These are phyloP conservation scores for Coreius guichenoti DNA, from an alignment of 2,797 vertebrate species.

Conservation along the genomic window DNA sequence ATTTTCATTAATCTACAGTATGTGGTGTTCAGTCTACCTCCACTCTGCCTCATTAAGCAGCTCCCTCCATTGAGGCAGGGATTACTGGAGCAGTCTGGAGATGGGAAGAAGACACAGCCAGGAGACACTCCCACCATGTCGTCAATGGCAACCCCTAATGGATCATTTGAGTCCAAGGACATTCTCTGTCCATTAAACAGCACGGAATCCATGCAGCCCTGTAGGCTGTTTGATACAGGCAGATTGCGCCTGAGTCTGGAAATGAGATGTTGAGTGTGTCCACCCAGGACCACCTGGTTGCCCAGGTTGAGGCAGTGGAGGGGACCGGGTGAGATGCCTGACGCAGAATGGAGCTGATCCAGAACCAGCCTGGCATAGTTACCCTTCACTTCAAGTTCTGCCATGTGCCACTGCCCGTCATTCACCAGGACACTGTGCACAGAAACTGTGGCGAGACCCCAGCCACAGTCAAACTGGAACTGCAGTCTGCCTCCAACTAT, in stretches of 20 bases:
- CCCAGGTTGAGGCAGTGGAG: constrained; percentile 83
- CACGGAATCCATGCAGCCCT: constrained; percentile 85
- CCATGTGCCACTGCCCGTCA: constrained; percentile 83
- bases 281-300: constrained; percentile 82
- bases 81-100: constrained; percentile 80
- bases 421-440: constrained; percentile 85
- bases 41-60: constrained; percentile 74
- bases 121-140: constrained; percentile 80
- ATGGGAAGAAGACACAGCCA: constrained; percentile 75
- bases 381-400: constrained; percentile 83
- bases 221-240: constrained; percentile 80
- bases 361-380: constrained; percentile 83
- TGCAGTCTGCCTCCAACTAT: constrained; percentile 83
- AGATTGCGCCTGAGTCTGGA: constrained; percentile 61
- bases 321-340: constrained; percentile 82
- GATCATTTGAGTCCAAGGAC: constrained; percentile 77
- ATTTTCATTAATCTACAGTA: constrained; percentile 12
- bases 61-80: constrained; percentile 84
- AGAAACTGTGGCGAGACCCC: constrained; percentile 83
- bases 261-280: constrained; percentile 77
- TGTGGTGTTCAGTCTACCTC: constrained; percentile 72
- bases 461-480: constrained; percentile 87
- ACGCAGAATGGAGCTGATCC: constrained; percentile 83
- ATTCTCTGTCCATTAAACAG: constrained; percentile 84
- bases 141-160: constrained; percentile 73